A percentile compares a stretch with the other conserved stretches of the same genome.
phyloP scores from a whole-genome alignment of 2,888 invertebrate species.

The Dromius quadrimaculatus region DNA sequence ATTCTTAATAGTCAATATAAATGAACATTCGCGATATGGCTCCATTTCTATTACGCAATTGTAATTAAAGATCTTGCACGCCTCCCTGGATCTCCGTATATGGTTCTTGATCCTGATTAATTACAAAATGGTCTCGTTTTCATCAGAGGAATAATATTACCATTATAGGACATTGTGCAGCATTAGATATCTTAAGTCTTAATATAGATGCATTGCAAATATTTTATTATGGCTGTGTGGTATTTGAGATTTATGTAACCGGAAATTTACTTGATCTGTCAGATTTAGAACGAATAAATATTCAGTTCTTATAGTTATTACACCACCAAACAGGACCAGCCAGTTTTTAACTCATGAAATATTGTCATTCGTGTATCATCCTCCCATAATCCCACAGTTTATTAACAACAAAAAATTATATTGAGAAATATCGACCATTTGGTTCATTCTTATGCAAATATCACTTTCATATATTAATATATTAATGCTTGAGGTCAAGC shows the following conservation, averaged over 20 bases:
- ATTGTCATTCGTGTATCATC: not conserved
- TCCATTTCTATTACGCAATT: constrained; percentile 3
- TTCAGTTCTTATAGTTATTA: too few species aligned
- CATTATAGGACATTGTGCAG: not conserved
- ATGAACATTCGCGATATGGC: not conserved
- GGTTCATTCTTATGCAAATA: constrained; percentile 28
- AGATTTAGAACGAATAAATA: constrained; percentile 14
- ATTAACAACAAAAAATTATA: constrained; percentile 11
- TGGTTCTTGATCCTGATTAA: constrained; percentile 31
- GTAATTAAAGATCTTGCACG: constrained; percentile 20
- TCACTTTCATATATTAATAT: constrained; percentile 31
- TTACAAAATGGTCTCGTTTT: constrained; percentile 18
- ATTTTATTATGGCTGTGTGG: constrained; percentile 10
- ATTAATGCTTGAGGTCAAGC: not conserved
- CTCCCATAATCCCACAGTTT: constrained; percentile 6
- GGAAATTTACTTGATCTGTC: constrained; percentile 14
- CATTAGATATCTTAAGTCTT: not conserved
- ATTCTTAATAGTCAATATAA: constrained; percentile 10
- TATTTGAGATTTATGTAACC: constrained; percentile 18
- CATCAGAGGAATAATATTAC: constrained; percentile 9
- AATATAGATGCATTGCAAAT: not conserved
- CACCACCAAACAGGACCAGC: too few species aligned
- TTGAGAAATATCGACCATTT: not conserved
- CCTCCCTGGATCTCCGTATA: constrained; percentile 20
- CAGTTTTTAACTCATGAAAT: not conserved